Evolutionary conservation across 2,888 invertebrate species (phyloP), one percentile per base, ranked within the genome.

Genomic region (Hipparchia sbordonii): DNA sequence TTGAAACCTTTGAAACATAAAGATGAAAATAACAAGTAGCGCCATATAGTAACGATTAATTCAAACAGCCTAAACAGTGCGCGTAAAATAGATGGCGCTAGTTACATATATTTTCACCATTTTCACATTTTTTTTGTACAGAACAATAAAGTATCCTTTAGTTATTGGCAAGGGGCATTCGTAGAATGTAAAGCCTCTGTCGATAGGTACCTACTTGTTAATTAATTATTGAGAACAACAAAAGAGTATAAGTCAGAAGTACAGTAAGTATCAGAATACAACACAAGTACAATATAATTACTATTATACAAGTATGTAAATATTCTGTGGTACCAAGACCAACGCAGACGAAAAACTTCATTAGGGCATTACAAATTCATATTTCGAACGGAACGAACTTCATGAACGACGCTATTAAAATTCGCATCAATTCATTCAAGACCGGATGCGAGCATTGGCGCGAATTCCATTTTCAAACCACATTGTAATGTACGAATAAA

Each of bases 401-500:
- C 76, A 77, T 77, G 76, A 78, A 72, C 75, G 74, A 51, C 73
- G 71, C 61, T 66, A 80, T 81, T 81, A 76, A 79, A 81, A 81
- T 82, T 77, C 75, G 76, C 77, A 72, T 70, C 77, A 75, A 77
- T 77, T 77, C 81, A 79, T 79, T 82, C 78, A 80, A 74, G 75
- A 77, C 80, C 81, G 82, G 81, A 81, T 79, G 81, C 75, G 69
- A 57, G 60, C 67, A 74, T 77, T 80, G 78, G 80, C 78, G 78
- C 76, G 78, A 76, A 78, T 77, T 80, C 82, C 82, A 82, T 82
- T 76, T 81, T 80, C 78, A 77, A 73, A 78, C 73, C 74, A 75
- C 80, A 77, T 77, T 76, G 75, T 76, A 23, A 75, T 74, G 77
- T 75, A 73, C 77, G 83, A 82, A 86, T 83, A 83, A 23, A 82